Evolutionary conservation across 2,888 invertebrate species (phyloP), one percentile per base, ranked within the genome.

Genomic region (Phengaris alcon): DNA sequence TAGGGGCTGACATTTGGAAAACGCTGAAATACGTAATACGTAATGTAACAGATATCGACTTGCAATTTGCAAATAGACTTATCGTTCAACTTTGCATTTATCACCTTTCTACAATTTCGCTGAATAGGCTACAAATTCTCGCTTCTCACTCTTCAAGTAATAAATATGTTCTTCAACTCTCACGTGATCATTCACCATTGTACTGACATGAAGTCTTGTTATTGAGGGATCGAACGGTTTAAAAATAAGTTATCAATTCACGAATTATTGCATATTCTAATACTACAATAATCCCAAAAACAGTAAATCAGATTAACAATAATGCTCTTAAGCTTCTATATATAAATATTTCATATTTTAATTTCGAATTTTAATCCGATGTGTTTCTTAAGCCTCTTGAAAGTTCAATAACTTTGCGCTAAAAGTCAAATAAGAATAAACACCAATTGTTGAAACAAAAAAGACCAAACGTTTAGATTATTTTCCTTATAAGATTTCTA

Each of bases 401-500:
- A 52, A 72, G 72, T 72, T 72, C 72, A 72, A 54, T 72, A 54
- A 72, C 72, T 70, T 51, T 15, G 8, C 3, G 8, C 70, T 48
- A 51, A 15, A n/a, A 64, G 35, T 64, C 35, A 35, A 64, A 64
- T 44, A 44, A 64, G 7, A 64, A 44, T 35, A 64, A 64, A 64
- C 35, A 64, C 8, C 22, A 4, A 48, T 59, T 7, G 15, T 59
- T 22, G 22, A 22, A 22, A 22, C 22, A 22, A 22, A 22, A 6
- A 15, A 10, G 22, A 68, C 3, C 48, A 8, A 48, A 46, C 46
- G 44, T 46, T 72, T 52, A 46, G 48, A 35, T 72, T 35, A 52
- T 52, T 72, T 54, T 72, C 72, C 72, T 72, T 12, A 52, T 72
- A 72, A 44, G 13, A 51, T 51, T 51, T 64, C 64, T 10, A 70